Base-by-base conservation (phyloP, 1,140 invertebrate species). In the Drosophila sechellia region DNA sequence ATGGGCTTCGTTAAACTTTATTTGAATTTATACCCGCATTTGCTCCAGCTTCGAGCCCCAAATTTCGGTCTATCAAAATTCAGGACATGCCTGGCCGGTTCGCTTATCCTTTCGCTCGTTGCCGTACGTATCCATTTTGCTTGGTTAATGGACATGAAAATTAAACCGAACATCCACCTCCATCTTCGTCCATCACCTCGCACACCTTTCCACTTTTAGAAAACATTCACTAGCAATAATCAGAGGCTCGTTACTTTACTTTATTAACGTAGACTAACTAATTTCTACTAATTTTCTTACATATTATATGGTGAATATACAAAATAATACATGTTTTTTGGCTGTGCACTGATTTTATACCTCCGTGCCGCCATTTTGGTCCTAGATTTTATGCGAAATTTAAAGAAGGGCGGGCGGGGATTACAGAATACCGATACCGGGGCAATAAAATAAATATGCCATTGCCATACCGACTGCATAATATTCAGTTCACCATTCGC, bases 131-230 rank as follows among this genome's bases (percentile, higher is more conserved):
- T 80, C 75, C 81, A 91, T 91, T 91, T 83, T 73, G 76, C 60
- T 76, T 89, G 90, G 70, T 91, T 91, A 91, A 91, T 91, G 90
- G 81, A 91, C 85, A 91, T 84, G 89, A 91, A 91, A 91, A 91
- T 91, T 91, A 91, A 91, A 78, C 69, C 50, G 49, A 64, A 12
- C 40, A 15, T 34, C 46, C 56, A 5, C 13, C 52, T 31, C 22
- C 61, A 42, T 25, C 15, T 53, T 43, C 34, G 34, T 72, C n/a
- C 42, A 57, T 25, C 52, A 37, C 20, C 40, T 13, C 8, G 55
- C 15, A 12, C 54, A 72, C 71, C 71, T 57, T 27, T 57, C 5
- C 37, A 55, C 52, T 54, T 13, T 10, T 6, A 59, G 17, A 50
- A 50, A 45, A 17, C 13, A 40, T 0, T 2, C n/a, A 31, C 8